These are phyloP conservation scores for Nansenia antarctica DNA, from an alignment of 2,113 vertebrate species.

Conservation along the genomic window DNA sequence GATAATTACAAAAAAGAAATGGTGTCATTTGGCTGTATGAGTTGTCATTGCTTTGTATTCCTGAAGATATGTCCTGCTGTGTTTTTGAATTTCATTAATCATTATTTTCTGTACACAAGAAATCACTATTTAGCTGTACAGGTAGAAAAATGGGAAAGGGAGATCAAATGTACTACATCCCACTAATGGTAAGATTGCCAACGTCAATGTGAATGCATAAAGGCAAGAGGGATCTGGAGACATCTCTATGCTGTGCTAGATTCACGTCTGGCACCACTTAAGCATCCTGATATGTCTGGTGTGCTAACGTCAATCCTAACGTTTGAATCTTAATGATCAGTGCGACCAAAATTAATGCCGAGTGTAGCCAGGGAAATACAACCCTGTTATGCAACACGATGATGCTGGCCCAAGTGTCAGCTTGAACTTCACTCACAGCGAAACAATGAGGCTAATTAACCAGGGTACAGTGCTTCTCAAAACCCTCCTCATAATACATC, in stretches of 20 bases:
- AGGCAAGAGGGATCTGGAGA: not conserved
- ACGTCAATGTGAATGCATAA: not conserved
- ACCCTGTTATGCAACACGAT: slow-evolving; percentile 42
- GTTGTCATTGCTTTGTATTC: not conserved
- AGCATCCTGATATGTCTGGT: slow-evolving; percentile 14
- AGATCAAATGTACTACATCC: not conserved
- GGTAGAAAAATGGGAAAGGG: not conserved
- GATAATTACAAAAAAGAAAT: no score
- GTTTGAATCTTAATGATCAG: slow-evolving; percentile 45
- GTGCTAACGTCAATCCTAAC: slow-evolving; percentile 45
- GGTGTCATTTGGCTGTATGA: no score
- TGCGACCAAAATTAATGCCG: slow-evolving; percentile 47
- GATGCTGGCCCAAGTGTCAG: slow-evolving; percentile 46
- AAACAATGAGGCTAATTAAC: slow-evolving; percentile 47
- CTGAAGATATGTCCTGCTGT: not conserved
- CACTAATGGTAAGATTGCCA: not conserved
- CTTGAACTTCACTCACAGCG: slow-evolving; percentile 45
- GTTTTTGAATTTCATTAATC: not conserved
- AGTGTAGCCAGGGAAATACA: slow-evolving; percentile 23
- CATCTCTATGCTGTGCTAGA: slow-evolving; percentile 5
- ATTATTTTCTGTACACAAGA: not conserved
- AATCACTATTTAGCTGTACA: not conserved
- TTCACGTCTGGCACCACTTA: not conserved
- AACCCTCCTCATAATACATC: slow-evolving; percentile 8
- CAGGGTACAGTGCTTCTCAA: slow-evolving; percentile 34